Evolutionary conservation across 2,888 invertebrate species (phyloP).

Genomic region (Dexiosoma caninum): DNA sequence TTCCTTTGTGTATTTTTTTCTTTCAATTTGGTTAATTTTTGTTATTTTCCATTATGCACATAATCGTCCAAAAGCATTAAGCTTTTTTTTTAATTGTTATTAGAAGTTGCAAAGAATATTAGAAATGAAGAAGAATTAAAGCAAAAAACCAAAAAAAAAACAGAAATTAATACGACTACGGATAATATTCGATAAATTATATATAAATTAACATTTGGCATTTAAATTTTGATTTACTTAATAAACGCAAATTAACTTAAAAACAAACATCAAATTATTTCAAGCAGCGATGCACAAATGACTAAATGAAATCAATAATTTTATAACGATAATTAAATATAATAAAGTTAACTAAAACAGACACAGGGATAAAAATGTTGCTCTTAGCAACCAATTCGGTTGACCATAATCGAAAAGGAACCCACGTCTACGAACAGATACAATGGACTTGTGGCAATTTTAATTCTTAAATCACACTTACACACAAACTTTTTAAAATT

Average conservation of each 20-base stretch:
- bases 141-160: background rate
- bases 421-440: background rate
- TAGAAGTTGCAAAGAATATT: conserved; percentile 28
- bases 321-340: conserved; percentile 4
- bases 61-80: conserved; percentile 41
- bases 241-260: conserved; percentile 51
- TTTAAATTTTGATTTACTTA: conserved; percentile 61
- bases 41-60: conserved; percentile 40
- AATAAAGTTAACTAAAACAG: conserved; percentile 23
- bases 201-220: conserved; percentile 59
- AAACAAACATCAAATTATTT: background rate
- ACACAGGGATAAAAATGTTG: background rate
- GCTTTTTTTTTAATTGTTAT: conserved; percentile 4
- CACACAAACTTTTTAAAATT: too few relatives aligned
- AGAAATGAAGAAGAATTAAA: background rate
- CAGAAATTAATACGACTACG: too few relatives aligned
- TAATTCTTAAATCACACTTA: too few relatives aligned
- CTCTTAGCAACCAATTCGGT: conserved; percentile 13
- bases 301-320: background rate
- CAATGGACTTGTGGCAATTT: background rate
- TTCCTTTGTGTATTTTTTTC: conserved; percentile 45
- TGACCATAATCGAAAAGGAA: background rate
- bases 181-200: conserved; percentile 55
- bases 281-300: conserved; percentile 9
- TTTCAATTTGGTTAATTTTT: background rate